These are phyloP conservation scores for Bambusicola thoracicus DNA, from an alignment of 2,113 vertebrate genomes.

Conservation along the genomic window DNA sequence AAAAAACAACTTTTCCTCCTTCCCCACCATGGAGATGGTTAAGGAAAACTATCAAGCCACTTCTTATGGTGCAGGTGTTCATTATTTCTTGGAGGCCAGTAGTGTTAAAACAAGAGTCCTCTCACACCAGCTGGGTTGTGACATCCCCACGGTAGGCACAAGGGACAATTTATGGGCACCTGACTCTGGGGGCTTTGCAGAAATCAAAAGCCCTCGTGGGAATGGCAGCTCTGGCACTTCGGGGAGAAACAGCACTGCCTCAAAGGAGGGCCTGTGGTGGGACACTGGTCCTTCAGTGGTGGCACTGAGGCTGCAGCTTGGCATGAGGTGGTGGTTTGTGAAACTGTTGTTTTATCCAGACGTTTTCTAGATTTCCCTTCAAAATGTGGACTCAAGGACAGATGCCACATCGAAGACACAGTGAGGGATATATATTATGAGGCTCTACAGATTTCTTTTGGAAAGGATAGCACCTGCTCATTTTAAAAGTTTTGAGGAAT, in stretches of 20 bases:
- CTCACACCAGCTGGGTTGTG: neutral
- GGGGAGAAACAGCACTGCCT: neutral
- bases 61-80: neutral
- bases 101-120: neutral
- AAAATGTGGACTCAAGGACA: neutral
- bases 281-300: neutral
- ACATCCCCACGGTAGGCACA: neutral
- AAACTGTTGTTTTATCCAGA: slow-evolving; percentile 7
- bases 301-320: neutral
- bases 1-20: neutral
- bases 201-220: neutral
- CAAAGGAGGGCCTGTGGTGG: neutral
- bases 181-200: neutral
- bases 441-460: neutral
- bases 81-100: neutral
- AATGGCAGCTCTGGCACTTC: neutral
- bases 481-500: neutral
- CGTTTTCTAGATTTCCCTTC: neutral
- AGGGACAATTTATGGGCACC: neutral
- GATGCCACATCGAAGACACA: neutral
- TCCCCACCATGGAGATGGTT: neutral
- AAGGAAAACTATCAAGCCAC: neutral
- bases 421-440: neutral
- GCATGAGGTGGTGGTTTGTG: neutral
- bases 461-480: neutral